Evolutionary conservation across 1,140 invertebrate genomes (phyloP), one percentile per base, ranked within the genome.

Genomic region (Hesperophylax magnus): DNA sequence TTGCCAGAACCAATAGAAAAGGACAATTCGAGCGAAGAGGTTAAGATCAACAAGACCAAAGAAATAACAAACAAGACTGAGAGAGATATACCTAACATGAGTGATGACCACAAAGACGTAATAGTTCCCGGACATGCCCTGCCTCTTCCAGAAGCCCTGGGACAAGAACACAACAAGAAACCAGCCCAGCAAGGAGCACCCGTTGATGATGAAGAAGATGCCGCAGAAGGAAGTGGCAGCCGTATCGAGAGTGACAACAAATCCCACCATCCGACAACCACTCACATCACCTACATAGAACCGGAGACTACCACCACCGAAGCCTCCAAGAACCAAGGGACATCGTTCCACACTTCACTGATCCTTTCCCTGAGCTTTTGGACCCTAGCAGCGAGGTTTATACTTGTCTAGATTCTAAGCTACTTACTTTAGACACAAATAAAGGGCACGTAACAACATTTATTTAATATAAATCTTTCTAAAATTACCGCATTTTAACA

Each of bases 151-250:
- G 80, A 78, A 39, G 83, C 83, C 15, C 69, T 84, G 22, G 83
- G 83, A 65, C 83, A 84, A 78, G 75, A 84, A 47, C 31, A 78
- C 54, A 80, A 77, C 20, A 69, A 76, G 20, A 53, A 56, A 52
- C 39, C 74, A 17, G 34, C 31, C 8, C 61, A 77, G 20, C 69
- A 84, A 72, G 83, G 83, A 60, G 83, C 80, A 20, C 83, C 83
- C 3, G 80, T 84, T 0, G 83, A 84, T 60, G 83, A 84, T 74
- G 83, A 84, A 69, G 83, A 84, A 78, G 83, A 84, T 77, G 75
- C 58, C 7, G n/a, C 75, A 22, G 83, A 84, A 78, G 83, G 83
- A 60, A 84, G 83, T 24, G 79, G 79, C 9, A 80, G 58, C 58
- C 63, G 77, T 20, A 78, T 80, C 22, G 81, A 83, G 39, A 78